Conservation (phyloP, 2,113 vertebrate genomes). For the Lates calcarifer region DNA sequence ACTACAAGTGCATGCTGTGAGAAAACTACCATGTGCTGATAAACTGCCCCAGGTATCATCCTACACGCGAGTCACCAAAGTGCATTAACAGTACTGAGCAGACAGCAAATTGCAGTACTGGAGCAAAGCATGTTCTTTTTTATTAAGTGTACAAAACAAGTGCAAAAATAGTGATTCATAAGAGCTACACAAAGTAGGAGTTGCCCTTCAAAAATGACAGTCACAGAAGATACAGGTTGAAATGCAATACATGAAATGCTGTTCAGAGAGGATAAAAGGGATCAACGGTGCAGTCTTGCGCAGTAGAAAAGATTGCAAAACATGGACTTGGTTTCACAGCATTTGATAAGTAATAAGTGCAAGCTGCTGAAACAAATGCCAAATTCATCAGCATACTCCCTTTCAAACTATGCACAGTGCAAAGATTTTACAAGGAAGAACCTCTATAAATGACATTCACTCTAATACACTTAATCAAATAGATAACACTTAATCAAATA, state of each 20-base stretch:
- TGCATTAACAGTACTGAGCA: not conserved
- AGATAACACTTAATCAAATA: constrained; percentile 51
- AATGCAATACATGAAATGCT: constrained; percentile 62
- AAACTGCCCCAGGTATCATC: not conserved
- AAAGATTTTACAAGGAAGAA: constrained; percentile 65
- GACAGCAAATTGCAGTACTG: constrained; percentile 1
- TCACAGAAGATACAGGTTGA: constrained; percentile 66
- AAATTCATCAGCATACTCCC: constrained; percentile 64
- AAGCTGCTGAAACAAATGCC: constrained; percentile 64
- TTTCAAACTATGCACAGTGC: constrained; percentile 68
- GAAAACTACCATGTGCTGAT: not conserved
- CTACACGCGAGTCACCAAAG: not conserved
- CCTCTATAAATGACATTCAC: constrained; percentile 62
- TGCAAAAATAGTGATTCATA: constrained; percentile 85
- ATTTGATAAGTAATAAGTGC: constrained; percentile 70
- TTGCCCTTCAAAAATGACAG: constrained; percentile 69
- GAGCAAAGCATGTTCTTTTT: constrained; percentile 84
- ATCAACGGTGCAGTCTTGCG: constrained; percentile 47
- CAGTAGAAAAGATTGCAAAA: constrained; percentile 73
- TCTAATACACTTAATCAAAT: constrained; percentile 64
- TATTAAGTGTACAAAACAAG: constrained; percentile 88
- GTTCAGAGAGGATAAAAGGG: constrained; percentile 58
- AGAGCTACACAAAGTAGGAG: constrained; percentile 78
- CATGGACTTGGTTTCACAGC: constrained; percentile 71
- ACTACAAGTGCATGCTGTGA: not conserved